phyloP scores from a whole-genome alignment of 2,797 vertebrate genomes.

The Anguilla obscura region DNA sequence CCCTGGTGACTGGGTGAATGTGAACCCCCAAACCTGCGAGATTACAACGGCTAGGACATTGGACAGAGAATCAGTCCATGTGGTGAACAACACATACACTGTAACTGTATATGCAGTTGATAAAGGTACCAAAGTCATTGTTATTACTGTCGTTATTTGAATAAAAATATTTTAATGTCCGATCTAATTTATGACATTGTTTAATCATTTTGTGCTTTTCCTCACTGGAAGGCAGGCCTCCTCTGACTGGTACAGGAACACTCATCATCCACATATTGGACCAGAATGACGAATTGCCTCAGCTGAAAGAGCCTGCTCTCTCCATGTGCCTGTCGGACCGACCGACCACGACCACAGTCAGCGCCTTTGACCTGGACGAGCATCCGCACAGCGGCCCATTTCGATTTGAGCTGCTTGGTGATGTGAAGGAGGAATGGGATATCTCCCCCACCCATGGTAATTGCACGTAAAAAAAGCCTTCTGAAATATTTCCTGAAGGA shows the following conservation, averaged over 20 bases:
- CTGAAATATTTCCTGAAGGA: background rate
- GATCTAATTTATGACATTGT: background rate
- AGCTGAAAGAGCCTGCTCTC: slow-evolving; percentile 30
- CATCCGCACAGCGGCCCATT: slow-evolving; percentile 64
- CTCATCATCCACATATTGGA: slow-evolving; percentile 54
- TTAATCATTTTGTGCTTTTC: background rate
- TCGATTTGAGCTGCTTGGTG: slow-evolving; percentile 59
- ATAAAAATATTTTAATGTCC: background rate
- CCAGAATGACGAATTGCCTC: slow-evolving; percentile 63
- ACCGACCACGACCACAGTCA: slow-evolving; percentile 44
- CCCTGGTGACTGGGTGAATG: slow-evolving; percentile 56
- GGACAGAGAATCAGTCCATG: slow-evolving; percentile 62
- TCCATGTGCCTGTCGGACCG: slow-evolving; percentile 56
- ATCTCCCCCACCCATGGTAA: slow-evolving; percentile 60
- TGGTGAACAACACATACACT: slow-evolving; percentile 54
- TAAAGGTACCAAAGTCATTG: slow-evolving; percentile 52
- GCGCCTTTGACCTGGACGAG: slow-evolving; percentile 54
- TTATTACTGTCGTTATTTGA: no score
- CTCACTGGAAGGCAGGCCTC: slow-evolving; percentile 58
- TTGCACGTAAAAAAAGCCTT: no score
- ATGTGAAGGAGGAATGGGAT: slow-evolving; percentile 61
- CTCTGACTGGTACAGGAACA: slow-evolving; percentile 60
- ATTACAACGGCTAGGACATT: slow-evolving; percentile 53
- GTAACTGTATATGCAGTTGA: slow-evolving; percentile 60
- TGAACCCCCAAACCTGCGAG: slow-evolving; percentile 56